Conservation (phyloP, 2,797 vertebrate genomes). For the Myripristis jacobus region DNA sequence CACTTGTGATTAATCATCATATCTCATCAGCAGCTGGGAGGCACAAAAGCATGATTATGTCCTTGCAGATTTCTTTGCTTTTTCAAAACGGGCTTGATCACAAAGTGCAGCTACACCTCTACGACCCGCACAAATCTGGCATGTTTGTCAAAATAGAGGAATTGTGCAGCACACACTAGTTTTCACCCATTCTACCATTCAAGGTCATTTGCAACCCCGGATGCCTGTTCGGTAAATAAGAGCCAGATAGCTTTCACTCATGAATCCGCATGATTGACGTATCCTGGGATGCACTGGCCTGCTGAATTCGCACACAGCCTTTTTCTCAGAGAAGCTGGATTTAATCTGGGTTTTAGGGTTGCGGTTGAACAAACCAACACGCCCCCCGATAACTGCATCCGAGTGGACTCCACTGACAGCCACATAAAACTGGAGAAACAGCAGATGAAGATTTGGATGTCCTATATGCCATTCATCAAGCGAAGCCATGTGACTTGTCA, state of each 20-base stretch:
- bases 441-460: constrained; percentile 38
- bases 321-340: constrained; percentile 43
- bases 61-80: neutral
- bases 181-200: constrained; percentile 58
- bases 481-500: constrained; percentile 53
- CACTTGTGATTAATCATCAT: constrained; percentile 37
- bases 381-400: constrained; percentile 53
- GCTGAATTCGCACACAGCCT: constrained; percentile 45
- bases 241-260: constrained; percentile 60
- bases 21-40: constrained; percentile 14
- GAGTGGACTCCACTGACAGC: constrained; percentile 56
- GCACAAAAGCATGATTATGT: neutral
- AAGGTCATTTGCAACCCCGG: constrained; percentile 74
- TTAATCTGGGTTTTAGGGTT: constrained; percentile 58
- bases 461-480: constrained; percentile 63
- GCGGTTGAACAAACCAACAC: constrained; percentile 55
- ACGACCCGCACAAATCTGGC: constrained; percentile 2
- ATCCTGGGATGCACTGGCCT: constrained; percentile 60
- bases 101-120: constrained; percentile 3
- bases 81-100: neutral
- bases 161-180: constrained; percentile 64
- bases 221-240: constrained; percentile 61
- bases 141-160: constrained; percentile 20
- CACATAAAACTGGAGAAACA: constrained; percentile 23
- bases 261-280: constrained; percentile 74